Conservation (phyloP, 2,113 vertebrate genomes). For the Sciurus niger region DNA sequence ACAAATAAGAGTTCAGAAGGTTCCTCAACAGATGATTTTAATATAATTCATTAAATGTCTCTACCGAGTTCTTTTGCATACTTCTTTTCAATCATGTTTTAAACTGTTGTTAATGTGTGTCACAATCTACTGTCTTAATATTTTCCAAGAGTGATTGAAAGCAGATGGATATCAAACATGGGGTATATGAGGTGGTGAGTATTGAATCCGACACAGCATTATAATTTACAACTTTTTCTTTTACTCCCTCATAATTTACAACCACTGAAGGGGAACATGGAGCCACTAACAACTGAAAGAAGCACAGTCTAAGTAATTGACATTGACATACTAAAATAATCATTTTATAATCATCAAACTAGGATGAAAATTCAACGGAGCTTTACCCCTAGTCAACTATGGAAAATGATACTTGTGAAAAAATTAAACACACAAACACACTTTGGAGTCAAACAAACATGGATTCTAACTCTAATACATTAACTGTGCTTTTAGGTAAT, state of each 20-base stretch:
- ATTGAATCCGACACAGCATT: conserved; percentile 79
- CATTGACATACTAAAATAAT: conserved; percentile 67
- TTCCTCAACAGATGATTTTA: conserved; percentile 66
- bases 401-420: not conserved
- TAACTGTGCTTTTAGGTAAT: not conserved
- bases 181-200: conserved; percentile 71
- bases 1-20: not conserved
- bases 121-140: conserved; percentile 80
- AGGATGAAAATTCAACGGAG: not conserved
- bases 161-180: conserved; percentile 85
- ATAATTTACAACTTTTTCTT: conserved; percentile 84
- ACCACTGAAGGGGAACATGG: not conserved
- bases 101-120: conserved; percentile 71
- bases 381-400: not conserved
- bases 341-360: conserved; percentile 66
- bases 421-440: not conserved
- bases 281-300: conserved; percentile 81
- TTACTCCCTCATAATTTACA: conserved; percentile 83
- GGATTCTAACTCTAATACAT: not conserved
- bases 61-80: not conserved
- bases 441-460: not conserved
- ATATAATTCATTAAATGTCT: not conserved
- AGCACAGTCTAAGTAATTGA: conserved; percentile 72
- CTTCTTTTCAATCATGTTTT: conserved; percentile 63
- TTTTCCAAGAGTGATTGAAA: conserved; percentile 85